A percentile compares a stretch with the other conserved stretches of the same genome.
Conservation (phyloP, 2,113 vertebrate species). For the Melospiza georgiana region DNA sequence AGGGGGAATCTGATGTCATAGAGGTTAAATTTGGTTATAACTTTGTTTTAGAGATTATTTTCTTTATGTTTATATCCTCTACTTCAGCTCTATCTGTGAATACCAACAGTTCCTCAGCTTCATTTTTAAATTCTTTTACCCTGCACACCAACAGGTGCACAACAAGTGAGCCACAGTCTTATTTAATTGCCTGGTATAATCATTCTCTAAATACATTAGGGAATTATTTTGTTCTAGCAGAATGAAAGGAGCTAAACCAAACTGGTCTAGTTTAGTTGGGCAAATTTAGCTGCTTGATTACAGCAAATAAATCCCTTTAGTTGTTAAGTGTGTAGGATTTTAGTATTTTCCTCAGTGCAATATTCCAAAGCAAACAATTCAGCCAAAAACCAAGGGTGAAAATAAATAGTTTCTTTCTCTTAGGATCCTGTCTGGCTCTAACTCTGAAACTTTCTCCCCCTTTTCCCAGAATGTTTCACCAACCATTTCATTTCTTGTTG, state of each 20-base stretch:
- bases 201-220: not conserved
- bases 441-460: not conserved
- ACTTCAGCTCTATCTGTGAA: not conserved
- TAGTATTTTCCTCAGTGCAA: not conserved
- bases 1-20: not conserved
- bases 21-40: not conserved
- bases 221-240: not conserved
- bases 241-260: not conserved
- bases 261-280: not conserved
- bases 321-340: not conserved
- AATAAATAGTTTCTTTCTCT: not conserved
- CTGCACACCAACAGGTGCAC: not conserved
- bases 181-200: not conserved
- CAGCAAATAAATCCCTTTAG: not conserved
- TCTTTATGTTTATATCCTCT: not conserved
- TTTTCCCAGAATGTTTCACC: not conserved
- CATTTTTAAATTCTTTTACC: not conserved
- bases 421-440: not conserved
- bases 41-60: not conserved
- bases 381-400: not conserved
- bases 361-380: not conserved
- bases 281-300: not conserved
- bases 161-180: not conserved
- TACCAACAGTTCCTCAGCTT: not conserved
- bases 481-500: not conserved